These are phyloP conservation scores for Peromyscus attwateri DNA, from an alignment of 2,797 vertebrate genomes.

Conservation along the genomic window DNA sequence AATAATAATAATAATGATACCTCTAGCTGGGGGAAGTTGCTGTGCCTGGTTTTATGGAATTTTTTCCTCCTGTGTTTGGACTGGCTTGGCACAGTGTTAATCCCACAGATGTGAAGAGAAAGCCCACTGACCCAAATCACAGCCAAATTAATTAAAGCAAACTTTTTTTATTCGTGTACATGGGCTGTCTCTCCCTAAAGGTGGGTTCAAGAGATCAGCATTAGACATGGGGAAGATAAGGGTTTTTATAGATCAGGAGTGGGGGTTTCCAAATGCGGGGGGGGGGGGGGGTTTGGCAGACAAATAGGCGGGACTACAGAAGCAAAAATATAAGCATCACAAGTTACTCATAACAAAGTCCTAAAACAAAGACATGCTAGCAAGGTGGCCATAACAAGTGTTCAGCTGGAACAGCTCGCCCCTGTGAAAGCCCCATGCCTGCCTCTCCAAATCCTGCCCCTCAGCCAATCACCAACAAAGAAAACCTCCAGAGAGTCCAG, in stretches of 20 bases:
- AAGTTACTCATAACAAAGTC: background rate
- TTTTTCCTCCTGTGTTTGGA: background rate
- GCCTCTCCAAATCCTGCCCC: too few species aligned
- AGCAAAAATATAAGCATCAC: background rate
- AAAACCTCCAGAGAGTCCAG: too few species aligned
- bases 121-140: background rate
- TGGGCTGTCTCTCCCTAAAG: background rate
- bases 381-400: background rate
- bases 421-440: too few species aligned
- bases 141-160: background rate
- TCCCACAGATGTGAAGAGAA: background rate
- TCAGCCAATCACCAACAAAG: too few species aligned
- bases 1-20: background rate
- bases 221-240: background rate
- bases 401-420: too few species aligned
- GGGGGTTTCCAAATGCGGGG: background rate
- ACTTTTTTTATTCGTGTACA: background rate
- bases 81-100: background rate
- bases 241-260: background rate
- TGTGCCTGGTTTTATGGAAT: slow-evolving; percentile 8
- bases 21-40: background rate
- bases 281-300: rapidly evolving
- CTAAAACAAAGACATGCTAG: background rate
- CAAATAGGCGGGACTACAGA: background rate
- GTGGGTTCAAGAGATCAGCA: background rate